Evolutionary conservation across 2,797 vertebrate species (phyloP).

Genomic region (Onychomys arenicola): DNA sequence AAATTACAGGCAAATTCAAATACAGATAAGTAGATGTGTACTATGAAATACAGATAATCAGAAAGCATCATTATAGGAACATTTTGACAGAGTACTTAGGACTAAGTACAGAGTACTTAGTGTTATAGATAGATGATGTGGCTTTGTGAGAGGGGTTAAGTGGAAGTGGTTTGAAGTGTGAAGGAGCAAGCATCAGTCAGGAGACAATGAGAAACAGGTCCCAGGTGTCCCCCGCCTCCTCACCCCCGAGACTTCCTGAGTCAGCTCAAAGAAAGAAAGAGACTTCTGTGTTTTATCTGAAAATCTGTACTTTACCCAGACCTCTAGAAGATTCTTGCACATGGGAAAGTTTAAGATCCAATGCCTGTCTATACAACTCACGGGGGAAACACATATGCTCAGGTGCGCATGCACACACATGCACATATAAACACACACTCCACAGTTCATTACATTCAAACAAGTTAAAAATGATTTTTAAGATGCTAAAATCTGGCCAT

Average conservation of each 20-base stretch:
- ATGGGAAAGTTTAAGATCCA: neutral
- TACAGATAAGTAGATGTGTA: neutral
- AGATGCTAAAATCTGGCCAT: neutral
- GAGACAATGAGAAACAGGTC: neutral
- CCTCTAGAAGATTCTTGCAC: neutral
- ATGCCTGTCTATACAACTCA: neutral
- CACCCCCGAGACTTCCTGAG: neutral
- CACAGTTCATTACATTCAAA: neutral
- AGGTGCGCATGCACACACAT: neutral
- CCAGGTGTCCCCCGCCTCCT: fast-evolving
- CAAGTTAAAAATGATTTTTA: neutral
- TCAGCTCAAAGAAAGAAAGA: neutral
- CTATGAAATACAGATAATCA: neutral
- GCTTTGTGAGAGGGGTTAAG: neutral
- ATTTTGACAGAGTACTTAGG: neutral
- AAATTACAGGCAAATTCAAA: neutral
- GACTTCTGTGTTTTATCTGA: neutral
- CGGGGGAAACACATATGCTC: too few relatives aligned
- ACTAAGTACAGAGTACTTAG: neutral
- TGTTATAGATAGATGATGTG: neutral
- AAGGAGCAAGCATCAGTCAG: neutral
- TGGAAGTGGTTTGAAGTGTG: fast-evolving
- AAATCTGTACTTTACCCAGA: neutral
- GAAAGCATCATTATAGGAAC: neutral
- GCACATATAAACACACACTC: neutral